Base-by-base conservation (phyloP, 2,113 vertebrate species). In the Cinclus mexicanus region DNA sequence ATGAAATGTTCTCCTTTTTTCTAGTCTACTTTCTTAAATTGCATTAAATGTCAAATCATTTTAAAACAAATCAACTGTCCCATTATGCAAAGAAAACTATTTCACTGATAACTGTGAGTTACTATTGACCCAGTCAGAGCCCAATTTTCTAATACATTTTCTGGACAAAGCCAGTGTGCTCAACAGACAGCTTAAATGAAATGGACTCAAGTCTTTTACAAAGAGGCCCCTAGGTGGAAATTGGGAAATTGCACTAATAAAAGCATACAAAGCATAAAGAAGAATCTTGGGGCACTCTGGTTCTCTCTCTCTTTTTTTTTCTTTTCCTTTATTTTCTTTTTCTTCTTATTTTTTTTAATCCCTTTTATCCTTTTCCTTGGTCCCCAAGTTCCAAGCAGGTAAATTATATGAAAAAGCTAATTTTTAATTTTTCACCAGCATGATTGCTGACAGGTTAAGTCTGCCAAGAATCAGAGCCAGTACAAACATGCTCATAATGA, bases 381-480 rank as follows among this genome's bases (percentile, higher is more conserved):
- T 84, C 74, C 94, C 83, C 31, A 76, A 84, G 20, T 44, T 79
- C 31, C 69, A 87, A 78, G 41, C 20, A 69, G 56, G 31, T 64
- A 85, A 91, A 49, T 44, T 60, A 93, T 46, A 83, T 0, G 49
- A 26, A 35, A 87, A 91, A 75, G 11, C 18, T 41, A 8, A 22
- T 41, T 52, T 74, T 75, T 61, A 17, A 60, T 83, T 81, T 75
- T 82, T 53, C 42, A 84, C 72, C 53, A 76, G 70, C 72, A 83
- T 2, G 14, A 42, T 6, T 52, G 25, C 50, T 52, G 50, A 78
- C 59, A 41, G 11, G n/a, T 79, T 64, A 71, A 59, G 41, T 41
- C 49, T 93, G 90, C 74, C 94, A 95, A 75, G 87, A 95, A 93
- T 12, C 44, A 64, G 37, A 91, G 94, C 57, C 87, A 93, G 70